Base-by-base conservation (phyloP, 2,888 invertebrate species). In the Xylocampa areola region DNA sequence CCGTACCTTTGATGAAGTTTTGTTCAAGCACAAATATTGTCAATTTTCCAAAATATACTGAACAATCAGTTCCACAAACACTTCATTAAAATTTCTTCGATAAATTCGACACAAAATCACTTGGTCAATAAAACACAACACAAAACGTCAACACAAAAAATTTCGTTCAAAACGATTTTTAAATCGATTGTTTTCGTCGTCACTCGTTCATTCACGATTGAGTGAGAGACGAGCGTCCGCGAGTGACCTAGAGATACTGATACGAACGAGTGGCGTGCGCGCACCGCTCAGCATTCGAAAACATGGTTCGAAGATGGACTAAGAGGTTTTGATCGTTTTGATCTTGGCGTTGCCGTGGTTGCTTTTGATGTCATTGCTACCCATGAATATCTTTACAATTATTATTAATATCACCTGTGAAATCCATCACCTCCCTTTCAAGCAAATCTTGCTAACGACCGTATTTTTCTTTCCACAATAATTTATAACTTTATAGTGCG, bases 231-330 rank as follows among this genome's bases (percentile, higher is more conserved):
- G 81, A 78, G 83, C 81, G 69, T 66, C 72, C 71, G 70, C 83
- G 74, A 74, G 77, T 88, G 89, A 87, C 89, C 89, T 85, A 87
- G 70, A 89, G 84, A 81, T 85, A 87, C 84, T 86, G 86, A 86
- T 87, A 86, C 79, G 71, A 68, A 52, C 69, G 67, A 67, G 65
- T 60, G 85, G 66, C 64, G 85, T 86, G 85, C 85, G 82, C 82
- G 86, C 84, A 80, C 63, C 82, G 77, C 72, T 75, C 75, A 78
- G 81, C 82, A 84, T 86, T 87, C 77, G 84, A 86, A 84, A 84
- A 84, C 79, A 67, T 62, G 60, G 53, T 55, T 59, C 73, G 47
- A 51, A 55, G 29, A 16, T 4, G 50, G 62, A 59, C 17, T 2
- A 10, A 27, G 21, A n/a, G 2, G 45, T 67, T 29, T 85, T 86